Base-by-base conservation (phyloP, 2,113 vertebrate species). In the Arenaria interpres region DNA sequence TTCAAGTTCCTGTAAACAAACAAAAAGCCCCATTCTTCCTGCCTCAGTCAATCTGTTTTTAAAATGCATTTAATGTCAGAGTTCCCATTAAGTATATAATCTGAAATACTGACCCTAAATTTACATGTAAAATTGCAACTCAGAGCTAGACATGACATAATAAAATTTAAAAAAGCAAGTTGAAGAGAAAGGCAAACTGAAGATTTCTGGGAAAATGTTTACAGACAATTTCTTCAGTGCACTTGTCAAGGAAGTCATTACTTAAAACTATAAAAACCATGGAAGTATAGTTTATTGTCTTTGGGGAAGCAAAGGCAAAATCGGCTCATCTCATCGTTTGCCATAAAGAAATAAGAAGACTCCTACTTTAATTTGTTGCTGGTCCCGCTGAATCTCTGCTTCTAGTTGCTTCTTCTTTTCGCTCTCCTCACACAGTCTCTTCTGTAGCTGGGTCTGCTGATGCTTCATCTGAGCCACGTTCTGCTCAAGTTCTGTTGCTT, bases 381-480 rank as follows among this genome's bases (percentile, higher is more conserved):
- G 98, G 66, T 98, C 97, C 88, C 64, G 95, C 85, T 98, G 97
- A 95, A 98, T 97, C 68, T 98, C 98, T 84, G 87, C 92, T 97
- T 98, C 98, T 75, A 98, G 93, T 73, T 97, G 97, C 85, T 96
- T 96, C 93, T 98, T 98, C 78, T 95, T 97, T 82, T 98, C 96
- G 4, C 78, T 97, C 86, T 98, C 99, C 91, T 97, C 96, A 86
- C 9, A 93, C 39, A 99, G 92, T 95, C 93, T 98, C 91, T 95
- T 98, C 92, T 98, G 98, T 53, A 99, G 98, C 85, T 98, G 95
- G 32, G 93, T 93, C 79, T 98, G 98, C 89, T 99, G 98, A 73
- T 88, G 94, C 62, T 98, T 99, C 98, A 99, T 98, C 94, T 98
- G 98, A 94, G 98, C 98, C 72, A 99, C 96, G 14, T 98, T 99